These are phyloP conservation scores for Baccha elongata DNA, from an alignment of 2,888 invertebrate species.

Conservation along the genomic window DNA sequence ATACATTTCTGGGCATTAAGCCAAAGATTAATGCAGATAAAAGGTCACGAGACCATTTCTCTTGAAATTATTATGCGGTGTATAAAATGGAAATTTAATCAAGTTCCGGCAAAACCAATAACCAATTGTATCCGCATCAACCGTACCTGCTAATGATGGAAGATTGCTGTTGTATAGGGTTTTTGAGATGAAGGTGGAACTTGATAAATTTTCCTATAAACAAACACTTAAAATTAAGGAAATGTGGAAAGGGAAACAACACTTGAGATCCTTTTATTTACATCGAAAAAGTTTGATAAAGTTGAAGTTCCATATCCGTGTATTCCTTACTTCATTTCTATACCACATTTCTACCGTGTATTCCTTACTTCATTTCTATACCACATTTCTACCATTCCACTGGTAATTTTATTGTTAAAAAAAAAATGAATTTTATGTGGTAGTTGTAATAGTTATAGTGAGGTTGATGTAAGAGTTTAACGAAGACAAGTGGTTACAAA, in stretches of 20 bases:
- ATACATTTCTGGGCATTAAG: constrained; percentile 30
- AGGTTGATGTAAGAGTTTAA: constrained; percentile 7
- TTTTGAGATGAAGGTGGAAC: background rate
- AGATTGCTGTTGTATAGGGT: background rate
- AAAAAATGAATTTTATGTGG: constrained; percentile 35
- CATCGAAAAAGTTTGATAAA: constrained; percentile 36
- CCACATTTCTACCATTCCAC: background rate
- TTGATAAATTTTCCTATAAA: constrained; percentile 13
- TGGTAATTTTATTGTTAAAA: background rate
- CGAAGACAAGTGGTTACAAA: constrained; percentile 5
- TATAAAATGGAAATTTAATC: constrained; percentile 52
- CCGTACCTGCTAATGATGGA: background rate
- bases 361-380: background rate
- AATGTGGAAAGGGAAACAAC: background rate
- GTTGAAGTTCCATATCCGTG: background rate
- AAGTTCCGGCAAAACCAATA: constrained; percentile 48
- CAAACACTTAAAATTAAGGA: constrained; percentile 27
- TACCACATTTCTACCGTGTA: background rate
- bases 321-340: background rate
- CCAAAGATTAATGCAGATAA: constrained; percentile 38
- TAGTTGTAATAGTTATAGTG: too few species aligned
- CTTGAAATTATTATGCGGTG: constrained; percentile 5
- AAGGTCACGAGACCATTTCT: constrained; percentile 42
- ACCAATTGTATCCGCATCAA: constrained; percentile 32
- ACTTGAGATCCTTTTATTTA: constrained; percentile 10